Evolutionary conservation across 2,888 invertebrate species (phyloP).

Genomic region (Ennomos fuscantarius): DNA sequence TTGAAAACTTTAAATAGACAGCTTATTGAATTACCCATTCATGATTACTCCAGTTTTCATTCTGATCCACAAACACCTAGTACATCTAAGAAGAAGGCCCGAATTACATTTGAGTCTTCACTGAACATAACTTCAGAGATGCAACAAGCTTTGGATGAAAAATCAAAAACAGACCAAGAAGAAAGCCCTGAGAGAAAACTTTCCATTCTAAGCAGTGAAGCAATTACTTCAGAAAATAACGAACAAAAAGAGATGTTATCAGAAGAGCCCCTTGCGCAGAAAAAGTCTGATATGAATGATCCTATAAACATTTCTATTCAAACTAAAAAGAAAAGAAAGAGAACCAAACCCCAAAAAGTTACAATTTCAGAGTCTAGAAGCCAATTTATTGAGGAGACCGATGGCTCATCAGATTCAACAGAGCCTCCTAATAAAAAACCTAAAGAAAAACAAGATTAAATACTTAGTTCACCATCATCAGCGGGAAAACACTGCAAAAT

Average conservation of each 20-base stretch:
- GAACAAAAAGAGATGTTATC: neutral
- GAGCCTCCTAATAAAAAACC: constrained; percentile 6
- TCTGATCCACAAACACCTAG: neutral
- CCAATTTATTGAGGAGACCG: neutral
- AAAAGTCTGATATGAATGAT: constrained; percentile 54
- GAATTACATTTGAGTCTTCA: constrained; percentile 35
- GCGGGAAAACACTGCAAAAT: too few species aligned
- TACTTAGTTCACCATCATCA: neutral
- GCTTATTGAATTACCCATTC: constrained; percentile 26
- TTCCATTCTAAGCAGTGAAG: too few species aligned
- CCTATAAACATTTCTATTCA: constrained; percentile 45
- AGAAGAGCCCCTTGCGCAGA: neutral
- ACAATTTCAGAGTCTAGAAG: constrained; percentile 49
- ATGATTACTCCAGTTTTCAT: neutral
- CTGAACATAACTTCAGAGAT: constrained; percentile 44
- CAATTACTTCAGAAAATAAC: too few species aligned
- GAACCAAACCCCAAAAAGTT: constrained; percentile 41
- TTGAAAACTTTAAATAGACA: constrained; percentile 32
- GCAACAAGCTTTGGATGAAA: constrained; percentile 32
- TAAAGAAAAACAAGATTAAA: constrained; percentile 63
- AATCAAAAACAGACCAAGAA: constrained; percentile 1
- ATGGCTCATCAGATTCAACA: too few species aligned
- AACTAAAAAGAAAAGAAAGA: constrained; percentile 42
- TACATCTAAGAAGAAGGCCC: constrained; percentile 19
- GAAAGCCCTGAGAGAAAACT: too few species aligned